Evolutionary conservation across 2,113 vertebrate genomes (phyloP).

Genomic region (Elephantulus edwardii): DNA sequence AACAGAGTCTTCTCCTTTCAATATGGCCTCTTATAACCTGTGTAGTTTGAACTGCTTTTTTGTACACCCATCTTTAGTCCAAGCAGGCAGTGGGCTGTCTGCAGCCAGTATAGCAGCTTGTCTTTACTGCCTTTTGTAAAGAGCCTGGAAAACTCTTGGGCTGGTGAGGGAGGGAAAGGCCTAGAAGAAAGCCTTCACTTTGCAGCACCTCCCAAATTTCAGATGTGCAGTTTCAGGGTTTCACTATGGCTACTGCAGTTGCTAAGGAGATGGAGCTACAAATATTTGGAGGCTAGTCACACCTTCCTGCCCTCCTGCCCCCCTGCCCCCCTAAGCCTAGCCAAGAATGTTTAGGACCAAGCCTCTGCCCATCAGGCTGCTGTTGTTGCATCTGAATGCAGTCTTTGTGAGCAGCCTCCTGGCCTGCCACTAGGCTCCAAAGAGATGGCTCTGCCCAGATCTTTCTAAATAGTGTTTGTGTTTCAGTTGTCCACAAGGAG

Average conservation of each 20-base stretch:
- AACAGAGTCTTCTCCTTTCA: neutral
- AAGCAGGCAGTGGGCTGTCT: neutral
- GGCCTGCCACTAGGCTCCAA: slow-evolving; percentile 62
- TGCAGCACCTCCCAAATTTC: slow-evolving; percentile 77
- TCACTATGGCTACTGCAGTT: slow-evolving; percentile 86
- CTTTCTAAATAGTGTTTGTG: slow-evolving; percentile 68
- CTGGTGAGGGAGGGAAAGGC: slow-evolving; percentile 32
- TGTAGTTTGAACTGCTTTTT: neutral
- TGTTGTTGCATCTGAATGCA: slow-evolving; percentile 81
- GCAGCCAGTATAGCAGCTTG: slow-evolving; percentile 19
- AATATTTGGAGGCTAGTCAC: slow-evolving; percentile 93
- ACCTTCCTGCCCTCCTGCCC: slow-evolving; percentile 83
- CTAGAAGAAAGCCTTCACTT: slow-evolving; percentile 66
- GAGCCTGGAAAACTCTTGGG: slow-evolving; percentile 52
- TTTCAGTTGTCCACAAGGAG: slow-evolving; percentile 59
- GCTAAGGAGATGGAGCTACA: slow-evolving; percentile 91
- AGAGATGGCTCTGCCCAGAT: slow-evolving; percentile 70
- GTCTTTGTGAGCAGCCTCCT: slow-evolving; percentile 82
- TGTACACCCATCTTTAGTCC: neutral
- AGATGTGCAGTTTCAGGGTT: slow-evolving; percentile 84
- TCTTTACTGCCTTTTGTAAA: slow-evolving; percentile 50
- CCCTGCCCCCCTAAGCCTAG: slow-evolving; percentile 84
- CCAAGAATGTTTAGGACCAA: slow-evolving; percentile 91
- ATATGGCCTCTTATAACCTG: neutral
- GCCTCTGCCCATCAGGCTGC: slow-evolving; percentile 84